Evolutionary conservation across 2,888 invertebrate genomes (phyloP), one percentile per base, ranked within the genome.

Genomic region (Opisthograptis luteolata): DNA sequence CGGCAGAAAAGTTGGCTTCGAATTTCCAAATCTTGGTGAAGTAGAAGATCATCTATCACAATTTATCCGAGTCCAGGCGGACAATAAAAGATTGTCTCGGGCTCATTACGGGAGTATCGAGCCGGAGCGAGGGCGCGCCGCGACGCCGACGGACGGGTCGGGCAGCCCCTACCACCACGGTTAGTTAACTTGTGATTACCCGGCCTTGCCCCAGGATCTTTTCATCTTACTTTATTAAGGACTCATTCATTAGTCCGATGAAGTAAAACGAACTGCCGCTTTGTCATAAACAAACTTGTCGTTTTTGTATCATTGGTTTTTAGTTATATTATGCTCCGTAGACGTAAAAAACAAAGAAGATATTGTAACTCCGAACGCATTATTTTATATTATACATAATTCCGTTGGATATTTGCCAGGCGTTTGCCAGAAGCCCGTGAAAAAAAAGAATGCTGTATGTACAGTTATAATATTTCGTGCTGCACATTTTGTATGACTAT

Each of bases 81-180:
- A 84, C 79, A 83, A 81, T 82, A 84, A 87, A 83, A 82, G 73
- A 85, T 84, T 78, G 81, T 83, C 76, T 79, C 69, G 72, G 66
- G 76, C 74, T 84, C 79, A 84, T 84, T 84, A 82, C 61, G 65
- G 60, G 65, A 71, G 77, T 71, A 82, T 73, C 66, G 73, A 66
- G 59, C 67, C 64, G 70, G 65, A 49, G 59, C 58, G 62, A 10
- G 59, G 32, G 22, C 12, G 13, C 19, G 22, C 12, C 8, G 3
- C 32, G 24, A 3, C 30, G 40, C 24, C 10, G 15, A 2, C 14
- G 17, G 25, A 30, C 36, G 31, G 27, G 32, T 17, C 13, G 30
- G 28, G 12, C 9, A 1, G 19, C n/a, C 43, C 37, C 28, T 14
- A 58, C 61, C 49, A 63, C 64, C 71, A 79, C 69, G 78, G 75